A percentile compares a stretch with the other conserved stretches of the same genome.
phyloP scores from a whole-genome alignment of 2,113 vertebrate species.

The Leuciscus idus region DNA sequence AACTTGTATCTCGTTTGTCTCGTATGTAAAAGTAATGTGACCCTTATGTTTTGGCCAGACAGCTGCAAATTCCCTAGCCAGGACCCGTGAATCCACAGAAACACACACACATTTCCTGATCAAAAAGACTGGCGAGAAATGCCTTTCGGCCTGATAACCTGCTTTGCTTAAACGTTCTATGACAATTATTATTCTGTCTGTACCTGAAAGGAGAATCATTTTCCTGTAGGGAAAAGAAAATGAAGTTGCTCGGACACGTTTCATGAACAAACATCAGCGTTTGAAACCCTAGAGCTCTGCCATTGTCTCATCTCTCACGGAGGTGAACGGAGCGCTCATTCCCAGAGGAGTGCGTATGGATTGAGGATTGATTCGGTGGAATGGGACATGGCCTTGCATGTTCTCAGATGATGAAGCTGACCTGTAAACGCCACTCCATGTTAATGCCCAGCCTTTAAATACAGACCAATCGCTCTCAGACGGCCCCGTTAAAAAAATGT shows the following conservation, averaged over 20 bases:
- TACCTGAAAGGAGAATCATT: slow-evolving; percentile 6
- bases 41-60: not conserved
- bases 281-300: slow-evolving; percentile 33
- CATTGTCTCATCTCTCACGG: slow-evolving; percentile 19
- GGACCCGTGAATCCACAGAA: not conserved
- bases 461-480: slow-evolving; percentile 7
- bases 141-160: not conserved
- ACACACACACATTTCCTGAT: not conserved
- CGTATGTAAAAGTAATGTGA: not conserved
- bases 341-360: slow-evolving; percentile 74
- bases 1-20: not conserved
- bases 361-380: slow-evolving; percentile 85
- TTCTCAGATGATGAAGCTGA: slow-evolving; percentile 82
- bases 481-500: not conserved
- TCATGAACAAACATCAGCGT: slow-evolving; percentile 45
- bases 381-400: slow-evolving; percentile 86
- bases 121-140: not conserved
- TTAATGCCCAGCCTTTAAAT: slow-evolving; percentile 64
- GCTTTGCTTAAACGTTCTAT: not conserved
- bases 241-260: slow-evolving; percentile 41
- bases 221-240: slow-evolving; percentile 33
- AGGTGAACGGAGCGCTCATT: slow-evolving; percentile 2
- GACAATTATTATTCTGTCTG: slow-evolving; percentile 30
- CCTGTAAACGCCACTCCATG: slow-evolving; percentile 71
- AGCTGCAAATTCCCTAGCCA: not conserved